Percentiles rank a stretch among this genome's conserved stretches.
phyloP scores from a whole-genome alignment of 1,140 invertebrate genomes.

The Drosophila hydei region DNA sequence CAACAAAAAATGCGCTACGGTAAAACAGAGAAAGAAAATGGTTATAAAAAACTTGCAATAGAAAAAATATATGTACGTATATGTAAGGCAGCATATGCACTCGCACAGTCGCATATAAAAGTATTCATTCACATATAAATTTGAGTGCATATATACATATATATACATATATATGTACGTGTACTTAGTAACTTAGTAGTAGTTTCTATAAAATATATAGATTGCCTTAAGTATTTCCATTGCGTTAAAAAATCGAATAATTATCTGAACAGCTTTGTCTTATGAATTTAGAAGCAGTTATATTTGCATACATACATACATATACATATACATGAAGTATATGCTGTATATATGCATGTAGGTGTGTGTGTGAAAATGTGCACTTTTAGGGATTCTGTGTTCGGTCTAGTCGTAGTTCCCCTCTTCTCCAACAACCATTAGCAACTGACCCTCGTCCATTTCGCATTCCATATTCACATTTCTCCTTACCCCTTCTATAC shows the following conservation, averaged over 20 bases:
- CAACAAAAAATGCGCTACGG: background rate
- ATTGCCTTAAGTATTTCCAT: too few relatives aligned
- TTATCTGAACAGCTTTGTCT: background rate
- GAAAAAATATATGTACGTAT: slow-evolving; percentile 20
- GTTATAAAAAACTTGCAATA: slow-evolving; percentile 28
- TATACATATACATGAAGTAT: background rate
- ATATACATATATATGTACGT: background rate
- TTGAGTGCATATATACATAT: too few relatives aligned
- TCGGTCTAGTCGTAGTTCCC: slow-evolving; percentile 13
- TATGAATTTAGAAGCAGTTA: background rate
- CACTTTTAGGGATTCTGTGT: slow-evolving; percentile 5
- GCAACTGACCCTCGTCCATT: slow-evolving; percentile 32
- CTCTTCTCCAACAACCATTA: slow-evolving; percentile 22
- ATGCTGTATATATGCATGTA: background rate
- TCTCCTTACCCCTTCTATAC: slow-evolving; percentile 3
- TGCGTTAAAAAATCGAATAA: background rate
- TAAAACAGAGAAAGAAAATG: slow-evolving; percentile 19
- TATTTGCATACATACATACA: background rate
- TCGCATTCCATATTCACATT: slow-evolving; percentile 12
- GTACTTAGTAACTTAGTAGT: too few relatives aligned
- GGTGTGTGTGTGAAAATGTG: background rate
- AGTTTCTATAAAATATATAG: too few relatives aligned
- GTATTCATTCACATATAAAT: too few relatives aligned
- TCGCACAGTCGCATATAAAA: too few relatives aligned
- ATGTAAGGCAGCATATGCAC: too few relatives aligned